Evolutionary conservation across 1,140 invertebrate genomes (phyloP), one percentile per base, ranked within the genome.

Genomic region (Acromyrmex echinatior): DNA sequence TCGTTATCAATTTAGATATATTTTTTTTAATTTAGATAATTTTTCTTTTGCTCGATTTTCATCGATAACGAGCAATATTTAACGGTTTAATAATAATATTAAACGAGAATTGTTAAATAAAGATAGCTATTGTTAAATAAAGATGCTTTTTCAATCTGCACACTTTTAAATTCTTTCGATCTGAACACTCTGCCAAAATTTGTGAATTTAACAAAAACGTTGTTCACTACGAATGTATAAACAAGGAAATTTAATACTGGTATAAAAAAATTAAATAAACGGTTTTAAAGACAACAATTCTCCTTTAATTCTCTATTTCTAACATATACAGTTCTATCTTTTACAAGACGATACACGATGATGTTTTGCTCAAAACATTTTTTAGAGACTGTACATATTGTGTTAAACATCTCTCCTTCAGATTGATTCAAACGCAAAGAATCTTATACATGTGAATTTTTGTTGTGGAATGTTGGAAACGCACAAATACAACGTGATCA

Each of bases 391-490:
- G 79, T 87, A 87, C 86, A 87, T 65, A 73, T 70, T 9, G 16
- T 81, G 35, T 84, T n/a, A 45, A 62, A 87, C 9, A 56, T 62
- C 5, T 84, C 16, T 65, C 18, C 14, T 31, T 87, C 73, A 12
- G 28, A 53, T 65, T 82, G 68, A 5, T 39, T 21, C 31, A 58
- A 63, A 82, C 31, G 35, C 65, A 78, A 82, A 76, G 16, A 45
- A 82, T 86, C 58, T 79, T 51, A 77, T 62, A 65, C 39, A 63
- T 87, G 58, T 86, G 91, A 93, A 92, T 92, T 92, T 25, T 93
- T 76, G 56, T 73, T 88, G 78, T 94, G 94, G 94, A 95, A 95
- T 95, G 94, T 95, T 91, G 91, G 91, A 18, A 82, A 91, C 90
- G 91, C 81, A 92, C 90, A 88, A 92, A 86, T 94, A 90, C 88